Evolutionary conservation across 2,113 vertebrate species (phyloP).

Genomic region (Cettia cetti): DNA sequence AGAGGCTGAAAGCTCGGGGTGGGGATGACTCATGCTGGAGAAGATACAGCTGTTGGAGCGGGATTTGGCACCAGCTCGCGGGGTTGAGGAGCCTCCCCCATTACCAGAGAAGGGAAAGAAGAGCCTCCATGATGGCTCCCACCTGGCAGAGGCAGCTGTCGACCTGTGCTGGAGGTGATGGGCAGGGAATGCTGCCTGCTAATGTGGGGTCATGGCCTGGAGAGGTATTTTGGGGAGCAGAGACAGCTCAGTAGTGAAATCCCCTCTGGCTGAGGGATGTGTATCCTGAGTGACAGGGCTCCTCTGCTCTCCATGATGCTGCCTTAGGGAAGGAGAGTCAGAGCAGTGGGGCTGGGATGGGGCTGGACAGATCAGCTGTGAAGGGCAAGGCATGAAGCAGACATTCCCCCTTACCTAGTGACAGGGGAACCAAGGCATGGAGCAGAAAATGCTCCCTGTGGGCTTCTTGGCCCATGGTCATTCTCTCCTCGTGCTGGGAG

Average conservation of each 20-base stretch:
- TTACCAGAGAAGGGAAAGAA: not conserved
- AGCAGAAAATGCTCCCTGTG: not conserved
- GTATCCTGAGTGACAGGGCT: not conserved
- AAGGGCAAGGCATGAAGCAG: not conserved
- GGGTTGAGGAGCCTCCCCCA: not conserved
- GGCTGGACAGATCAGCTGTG: not conserved
- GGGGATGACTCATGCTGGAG: conserved; percentile 51
- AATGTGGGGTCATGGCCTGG: fast-evolving
- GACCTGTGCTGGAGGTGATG: not conserved
- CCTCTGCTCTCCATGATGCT: not conserved
- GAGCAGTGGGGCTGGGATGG: not conserved
- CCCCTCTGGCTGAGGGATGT: not conserved
- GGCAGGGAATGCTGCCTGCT: not conserved
- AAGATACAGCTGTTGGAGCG: conserved; percentile 28
- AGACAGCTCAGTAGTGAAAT: not conserved
- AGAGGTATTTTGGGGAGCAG: not conserved
- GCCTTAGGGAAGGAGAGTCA: not conserved
- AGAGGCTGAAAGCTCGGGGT: conserved; percentile 26
- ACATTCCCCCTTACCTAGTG: not conserved
- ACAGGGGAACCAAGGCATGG: not conserved
- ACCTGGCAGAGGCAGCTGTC: not conserved
- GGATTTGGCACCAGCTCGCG: not conserved
- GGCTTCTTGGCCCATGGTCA: not conserved
- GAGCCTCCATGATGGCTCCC: not conserved
- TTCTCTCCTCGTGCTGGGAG: fast-evolving